Evolutionary conservation across 2,888 invertebrate genomes (phyloP), one percentile per base, ranked within the genome.

Genomic region (Drosophila kambysellisi): DNA sequence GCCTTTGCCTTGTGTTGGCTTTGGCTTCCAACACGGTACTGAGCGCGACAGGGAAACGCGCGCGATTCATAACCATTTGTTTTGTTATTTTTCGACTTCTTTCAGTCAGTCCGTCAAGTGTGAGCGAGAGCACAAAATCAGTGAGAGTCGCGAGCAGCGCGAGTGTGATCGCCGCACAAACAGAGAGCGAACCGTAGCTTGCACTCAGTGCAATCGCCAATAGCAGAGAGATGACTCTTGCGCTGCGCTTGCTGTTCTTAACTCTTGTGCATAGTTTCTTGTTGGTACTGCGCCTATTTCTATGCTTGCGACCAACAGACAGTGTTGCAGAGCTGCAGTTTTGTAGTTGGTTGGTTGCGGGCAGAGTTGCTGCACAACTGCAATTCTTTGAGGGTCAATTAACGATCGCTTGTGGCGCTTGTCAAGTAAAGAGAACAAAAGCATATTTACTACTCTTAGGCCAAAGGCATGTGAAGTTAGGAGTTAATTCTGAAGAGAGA

Each of bases 1-100:
- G 82, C 70, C 52, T 57, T 35, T 50, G 81, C 59, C 70, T 79
- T 88, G 54, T 67, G 72, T 50, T 82, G 66, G 43, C 69, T 78
- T 57, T 79, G 87, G 63, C 69, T 62, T 79, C 52, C 74, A 50
- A 43, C 46, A 53, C 56, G 50, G 35, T 66, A 79, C 79, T 79
- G 69, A 79, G 29, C 52, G 51, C 11, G 50, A 48, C 46, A 57
- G 57, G 53, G 41, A 63, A 41, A 43, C 46, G 51, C 61, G 30
- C 81, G 48, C 78, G 53, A 62, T 43, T 62, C 57, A 29, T 33
- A 54, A 57, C 72, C 50, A 25, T 52, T 61, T 56, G 29, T 56
- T 74, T 58, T 57, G 72, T 50, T 70, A 12, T 46, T 58, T 46
- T 64, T 50, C 62, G 62, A 61, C 64, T 64, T 50, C 61, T 62